phyloP scores from a whole-genome alignment of 2,113 vertebrate genomes.

The Plectropomus leopardus region DNA sequence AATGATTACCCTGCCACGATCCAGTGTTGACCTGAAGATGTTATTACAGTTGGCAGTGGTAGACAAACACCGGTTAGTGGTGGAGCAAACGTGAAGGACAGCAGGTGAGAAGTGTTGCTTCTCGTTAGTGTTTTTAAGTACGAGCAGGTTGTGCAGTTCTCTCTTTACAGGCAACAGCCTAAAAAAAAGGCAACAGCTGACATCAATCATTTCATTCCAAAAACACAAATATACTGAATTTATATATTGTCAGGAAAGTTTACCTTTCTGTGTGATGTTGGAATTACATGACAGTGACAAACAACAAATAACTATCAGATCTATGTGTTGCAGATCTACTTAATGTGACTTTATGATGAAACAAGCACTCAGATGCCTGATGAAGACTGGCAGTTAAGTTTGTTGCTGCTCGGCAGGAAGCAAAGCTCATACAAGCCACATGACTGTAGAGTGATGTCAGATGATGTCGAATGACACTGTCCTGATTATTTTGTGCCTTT shows the following conservation, averaged over 20 bases:
- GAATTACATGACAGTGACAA: not conserved
- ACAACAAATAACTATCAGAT: not conserved
- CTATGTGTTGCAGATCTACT: not conserved
- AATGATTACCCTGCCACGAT: not conserved
- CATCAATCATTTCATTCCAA: constrained; percentile 11
- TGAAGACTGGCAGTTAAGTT: not conserved
- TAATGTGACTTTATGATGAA: not conserved
- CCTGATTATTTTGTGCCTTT: not conserved
- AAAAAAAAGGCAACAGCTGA: constrained; percentile 20
- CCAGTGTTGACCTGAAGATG: constrained; percentile 35
- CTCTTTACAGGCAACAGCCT: constrained; percentile 10
- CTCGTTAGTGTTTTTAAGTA: not conserved
- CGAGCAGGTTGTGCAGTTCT: not conserved
- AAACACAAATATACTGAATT: constrained; percentile 10
- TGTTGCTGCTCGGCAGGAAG: not conserved
- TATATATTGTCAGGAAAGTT: constrained; percentile 10
- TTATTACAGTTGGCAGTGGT: constrained; percentile 30
- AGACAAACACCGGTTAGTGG: not conserved
- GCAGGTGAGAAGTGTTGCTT: not conserved
- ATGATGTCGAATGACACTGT: not conserved
- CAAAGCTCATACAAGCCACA: no score
- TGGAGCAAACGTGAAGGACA: not conserved
- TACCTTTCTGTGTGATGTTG: not conserved
- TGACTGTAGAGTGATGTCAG: not conserved
- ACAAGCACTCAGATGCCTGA: not conserved